Percentiles rank a stretch among this genome's conserved stretches.
Evolutionary conservation across 2,113 vertebrate species (phyloP).

Genomic region (Ibidorhyncha struthersii): DNA sequence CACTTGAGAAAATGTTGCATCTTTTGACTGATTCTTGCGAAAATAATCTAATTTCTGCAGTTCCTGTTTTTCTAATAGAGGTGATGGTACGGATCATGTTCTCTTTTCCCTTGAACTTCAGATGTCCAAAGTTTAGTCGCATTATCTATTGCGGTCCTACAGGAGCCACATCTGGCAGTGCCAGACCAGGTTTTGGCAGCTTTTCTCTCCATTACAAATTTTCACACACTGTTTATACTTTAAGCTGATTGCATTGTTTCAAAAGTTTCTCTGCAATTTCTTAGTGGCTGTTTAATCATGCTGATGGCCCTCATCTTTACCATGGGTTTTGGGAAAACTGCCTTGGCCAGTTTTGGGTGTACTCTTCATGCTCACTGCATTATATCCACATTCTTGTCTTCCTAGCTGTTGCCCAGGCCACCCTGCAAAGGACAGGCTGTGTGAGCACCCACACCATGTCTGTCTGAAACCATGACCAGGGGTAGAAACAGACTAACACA

Average conservation of each 20-base stretch:
- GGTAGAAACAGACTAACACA: background rate
- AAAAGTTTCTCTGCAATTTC: background rate
- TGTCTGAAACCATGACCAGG: background rate
- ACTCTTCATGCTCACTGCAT: background rate
- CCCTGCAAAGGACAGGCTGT: background rate
- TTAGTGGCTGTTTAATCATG: background rate
- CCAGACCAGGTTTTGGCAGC: background rate
- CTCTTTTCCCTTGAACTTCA: background rate
- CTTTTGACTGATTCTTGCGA: background rate
- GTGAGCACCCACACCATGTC: background rate
- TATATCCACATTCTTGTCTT: background rate
- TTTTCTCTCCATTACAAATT: background rate
- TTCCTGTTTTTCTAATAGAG: background rate
- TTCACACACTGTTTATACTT: background rate
- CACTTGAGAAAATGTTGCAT: background rate
- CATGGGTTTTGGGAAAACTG: background rate
- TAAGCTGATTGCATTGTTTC: background rate
- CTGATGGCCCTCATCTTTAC: too few relatives aligned
- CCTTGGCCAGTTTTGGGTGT: background rate
- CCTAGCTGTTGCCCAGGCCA: background rate
- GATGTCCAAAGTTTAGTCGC: background rate
- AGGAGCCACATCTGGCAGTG: background rate
- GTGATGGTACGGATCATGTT: background rate
- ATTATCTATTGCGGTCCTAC: background rate
- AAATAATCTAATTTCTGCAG: background rate